Evolutionary conservation across 1,140 invertebrate genomes (phyloP), one percentile per base, ranked within the genome.

Genomic region (Musca vetustissima): DNA sequence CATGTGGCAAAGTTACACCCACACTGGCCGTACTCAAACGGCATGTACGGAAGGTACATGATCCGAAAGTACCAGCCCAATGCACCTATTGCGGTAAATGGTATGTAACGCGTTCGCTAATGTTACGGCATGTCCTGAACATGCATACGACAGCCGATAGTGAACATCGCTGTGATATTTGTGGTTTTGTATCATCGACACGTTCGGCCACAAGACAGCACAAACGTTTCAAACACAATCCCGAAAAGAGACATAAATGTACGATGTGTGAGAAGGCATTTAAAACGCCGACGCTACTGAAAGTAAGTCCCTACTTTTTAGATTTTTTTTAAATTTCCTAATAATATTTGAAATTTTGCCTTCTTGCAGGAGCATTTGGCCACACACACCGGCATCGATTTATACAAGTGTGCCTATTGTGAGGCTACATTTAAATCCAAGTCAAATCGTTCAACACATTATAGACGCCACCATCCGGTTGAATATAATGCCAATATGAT

Each of bases 401-500:
- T 81, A 15, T 81, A 81, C 49, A 78, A 77, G 14, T 81, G 79
- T 65, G 73, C 77, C 7, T 75, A 78, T 43, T 81, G 79, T 48
- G 72, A 77, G 6, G 73, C 76, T 67, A 80, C 78, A 6, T 81
- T 81, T 64, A 80, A 79, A 43, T 79, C 76, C 1, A 80, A 76
- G 50, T 75, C 79, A 1, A 81, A 81, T 21, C 79, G 81, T 79
- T 78, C 81, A 67, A 70, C 77, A 2, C 79, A 81, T 53, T 76
- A 76, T 6, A 81, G 81, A 61, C 77, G 77, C 57, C 70, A 75
- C 43, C 79, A 81, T 59, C 77, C 72, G n/a, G 73, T 79, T 47
- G 80, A 82, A 25, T 82, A 76, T 74, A 73, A 76, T 61, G 76
- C 76, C 57, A 67, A 70, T 4, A 43, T 24, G 43, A 70, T 73